Evolutionary conservation across 1,140 invertebrate genomes (phyloP), one percentile per base, ranked within the genome.

Genomic region (Bradysia coprophila): DNA sequence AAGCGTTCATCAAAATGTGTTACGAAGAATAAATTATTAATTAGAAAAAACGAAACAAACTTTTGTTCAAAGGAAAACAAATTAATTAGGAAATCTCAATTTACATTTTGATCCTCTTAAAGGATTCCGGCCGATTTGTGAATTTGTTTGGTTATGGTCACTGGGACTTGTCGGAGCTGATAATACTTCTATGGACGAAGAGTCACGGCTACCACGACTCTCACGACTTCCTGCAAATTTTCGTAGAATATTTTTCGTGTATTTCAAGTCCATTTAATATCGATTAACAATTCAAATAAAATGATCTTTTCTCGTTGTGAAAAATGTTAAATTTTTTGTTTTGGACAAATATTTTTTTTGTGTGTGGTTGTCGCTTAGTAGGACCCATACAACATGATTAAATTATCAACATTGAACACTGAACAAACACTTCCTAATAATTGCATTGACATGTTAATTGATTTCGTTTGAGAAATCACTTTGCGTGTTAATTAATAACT

Each of bases 71-170:
- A 11, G 21, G 11, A 38, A 38, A 9, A 38, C 18, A 38, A 11
- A 38, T 38, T 38, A 18, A 4, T 16, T 38, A 20, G 4, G 21
- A 38, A 10, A 18, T 18, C 11, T 36, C 18, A 8, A 62, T 66
- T 74, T 76, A 76, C 80, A 81, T 71, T 81, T 81, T 49, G 79
- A 81, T 73, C 79, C 78, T 66, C 80, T 70, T 45, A 81, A 70
- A 49, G 78, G 76, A 62, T 78, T 78, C 56, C 78, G 68, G 45
- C 72, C 72, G 66, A 78, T 73, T 55, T 65, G 61, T 3, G 51
- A 42, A 39, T 45, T 48, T 31, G 63, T 60, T 54, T 67, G 65
- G 40, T 65, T 63, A 19, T 59, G 49, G 31, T 67, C 68, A 54
- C 68, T 73, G 11, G 73, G 71, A 50, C 71, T 75, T 22, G 71